A percentile compares a stretch with the other conserved stretches of the same genome.
phyloP scores from a whole-genome alignment of 2,888 invertebrate species.

The Hemaris fuciformis region DNA sequence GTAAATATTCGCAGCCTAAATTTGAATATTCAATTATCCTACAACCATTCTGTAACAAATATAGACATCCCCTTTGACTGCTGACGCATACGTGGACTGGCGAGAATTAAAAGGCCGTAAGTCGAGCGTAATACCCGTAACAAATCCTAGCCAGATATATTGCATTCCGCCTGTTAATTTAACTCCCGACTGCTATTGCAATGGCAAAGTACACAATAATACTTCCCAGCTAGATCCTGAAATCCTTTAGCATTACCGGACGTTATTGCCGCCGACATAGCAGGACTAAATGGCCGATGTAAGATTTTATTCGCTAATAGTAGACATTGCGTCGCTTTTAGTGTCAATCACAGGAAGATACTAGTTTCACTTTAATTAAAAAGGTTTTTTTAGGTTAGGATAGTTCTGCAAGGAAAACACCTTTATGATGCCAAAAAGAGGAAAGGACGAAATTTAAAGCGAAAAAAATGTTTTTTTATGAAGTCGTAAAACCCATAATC shows the following conservation, averaged over 20 bases:
- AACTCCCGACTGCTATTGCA: slow-evolving; percentile 48
- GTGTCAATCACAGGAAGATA: slow-evolving; percentile 14
- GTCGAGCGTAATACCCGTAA: slow-evolving; percentile 30
- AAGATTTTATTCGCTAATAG: slow-evolving; percentile 56
- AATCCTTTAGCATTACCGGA: slow-evolving; percentile 59
- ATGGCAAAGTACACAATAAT: slow-evolving; percentile 54
- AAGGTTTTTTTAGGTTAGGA: too few species aligned
- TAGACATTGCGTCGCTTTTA: slow-evolving; percentile 45
- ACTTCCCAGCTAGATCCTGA: slow-evolving; percentile 40
- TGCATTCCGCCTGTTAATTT: slow-evolving; percentile 66
- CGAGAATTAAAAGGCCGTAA: not conserved
- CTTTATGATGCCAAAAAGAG: too few species aligned
- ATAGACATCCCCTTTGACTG: not conserved
- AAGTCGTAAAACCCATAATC: too few species aligned
- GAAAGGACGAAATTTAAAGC: too few species aligned
- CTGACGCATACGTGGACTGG: not conserved
- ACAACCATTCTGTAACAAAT: too few species aligned
- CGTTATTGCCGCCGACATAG: slow-evolving; percentile 51
- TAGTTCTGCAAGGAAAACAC: too few species aligned
- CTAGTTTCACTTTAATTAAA: too few species aligned
- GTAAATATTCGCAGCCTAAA: too few species aligned
- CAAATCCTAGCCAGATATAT: slow-evolving; percentile 54
- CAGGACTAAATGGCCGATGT: slow-evolving; percentile 23
- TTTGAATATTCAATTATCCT: too few species aligned
- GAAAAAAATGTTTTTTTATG: too few species aligned